These are phyloP conservation scores for Neelides folsomi DNA, from an alignment of 2,888 invertebrate species.

Conservation along the genomic window DNA sequence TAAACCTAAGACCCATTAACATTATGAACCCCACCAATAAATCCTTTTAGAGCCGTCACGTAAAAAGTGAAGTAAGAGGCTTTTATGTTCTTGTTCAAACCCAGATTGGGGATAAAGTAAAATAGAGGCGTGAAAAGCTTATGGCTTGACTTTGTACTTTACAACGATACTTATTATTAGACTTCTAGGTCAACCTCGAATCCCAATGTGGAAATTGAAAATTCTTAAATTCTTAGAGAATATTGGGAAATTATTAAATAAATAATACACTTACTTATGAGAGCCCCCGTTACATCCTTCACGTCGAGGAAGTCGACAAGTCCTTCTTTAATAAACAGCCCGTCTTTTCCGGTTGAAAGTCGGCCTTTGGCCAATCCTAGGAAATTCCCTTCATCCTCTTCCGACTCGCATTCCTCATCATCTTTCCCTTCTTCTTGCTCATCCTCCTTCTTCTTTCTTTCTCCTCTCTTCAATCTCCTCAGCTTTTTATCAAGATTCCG, in stretches of 20 bases:
- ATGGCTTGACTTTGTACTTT: no score
- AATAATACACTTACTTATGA: constrained; percentile 24
- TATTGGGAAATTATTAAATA: background rate
- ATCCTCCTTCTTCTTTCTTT: constrained; percentile 8
- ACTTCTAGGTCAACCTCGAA: background rate
- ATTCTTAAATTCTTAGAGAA: background rate
- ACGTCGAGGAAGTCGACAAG: constrained; percentile 30
- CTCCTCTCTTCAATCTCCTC: constrained; percentile 19
- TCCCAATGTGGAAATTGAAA: no score
- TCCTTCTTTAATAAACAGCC: constrained; percentile 30
- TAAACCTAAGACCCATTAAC: no score
- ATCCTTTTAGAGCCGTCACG: no score
- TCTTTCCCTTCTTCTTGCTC: constrained; percentile 14
- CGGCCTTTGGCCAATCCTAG: background rate
- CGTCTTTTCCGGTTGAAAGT: background rate
- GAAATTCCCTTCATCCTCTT: constrained; percentile 7
- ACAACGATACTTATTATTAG: no score
- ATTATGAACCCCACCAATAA: no score
- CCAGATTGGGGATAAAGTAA: no score
- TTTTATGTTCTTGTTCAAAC: no score
- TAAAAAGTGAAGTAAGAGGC: no score
- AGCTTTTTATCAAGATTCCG: constrained; percentile 29
- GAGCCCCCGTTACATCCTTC: constrained; percentile 23
- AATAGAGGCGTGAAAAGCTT: no score
- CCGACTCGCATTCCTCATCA: constrained; percentile 15